A percentile compares a stretch with the other conserved stretches of the same genome.
phyloP scores from a whole-genome alignment of 2,888 invertebrate genomes.

The Dusona sp. region DNA sequence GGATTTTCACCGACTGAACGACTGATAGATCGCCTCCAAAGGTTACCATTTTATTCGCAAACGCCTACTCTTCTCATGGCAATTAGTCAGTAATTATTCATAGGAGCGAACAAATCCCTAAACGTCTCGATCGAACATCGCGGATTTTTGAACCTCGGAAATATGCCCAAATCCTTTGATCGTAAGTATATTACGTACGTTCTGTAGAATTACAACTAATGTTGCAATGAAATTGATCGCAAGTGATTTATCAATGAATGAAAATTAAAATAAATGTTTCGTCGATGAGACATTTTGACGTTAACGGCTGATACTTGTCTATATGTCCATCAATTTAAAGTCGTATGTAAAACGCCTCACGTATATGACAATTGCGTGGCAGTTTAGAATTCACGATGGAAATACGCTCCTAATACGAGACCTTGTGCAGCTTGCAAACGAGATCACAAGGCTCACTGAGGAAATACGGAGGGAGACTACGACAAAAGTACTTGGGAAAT shows the following conservation, averaged over 20 bases:
- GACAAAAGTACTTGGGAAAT: slow-evolving; percentile 18
- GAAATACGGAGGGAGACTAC: slow-evolving; percentile 1
- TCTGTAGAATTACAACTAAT: background rate
- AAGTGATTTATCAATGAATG: background rate
- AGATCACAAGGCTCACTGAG: slow-evolving; percentile 18
- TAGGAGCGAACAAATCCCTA: no score
- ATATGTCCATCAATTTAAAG: background rate
- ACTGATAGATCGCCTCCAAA: no score
- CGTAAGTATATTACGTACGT: background rate
- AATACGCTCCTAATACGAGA: slow-evolving; percentile 22
- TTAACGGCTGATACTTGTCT: background rate
- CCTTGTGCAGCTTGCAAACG: slow-evolving; percentile 4
- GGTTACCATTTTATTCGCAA: no score
- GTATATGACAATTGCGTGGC: slow-evolving; percentile 32
- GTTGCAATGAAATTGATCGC: background rate
- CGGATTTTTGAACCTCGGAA: background rate
- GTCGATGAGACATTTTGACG: background rate
- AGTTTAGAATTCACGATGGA: slow-evolving; percentile 24
- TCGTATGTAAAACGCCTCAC: slow-evolving; percentile 27
- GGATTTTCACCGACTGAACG: no score
- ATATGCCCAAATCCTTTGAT: background rate
- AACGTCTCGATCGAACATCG: no score
- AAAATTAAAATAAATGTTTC: background rate
- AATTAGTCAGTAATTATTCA: no score
- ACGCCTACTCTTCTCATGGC: no score